Evolutionary conservation across 2,797 vertebrate genomes (phyloP).

Genomic region (Perodicticus potto): DNA sequence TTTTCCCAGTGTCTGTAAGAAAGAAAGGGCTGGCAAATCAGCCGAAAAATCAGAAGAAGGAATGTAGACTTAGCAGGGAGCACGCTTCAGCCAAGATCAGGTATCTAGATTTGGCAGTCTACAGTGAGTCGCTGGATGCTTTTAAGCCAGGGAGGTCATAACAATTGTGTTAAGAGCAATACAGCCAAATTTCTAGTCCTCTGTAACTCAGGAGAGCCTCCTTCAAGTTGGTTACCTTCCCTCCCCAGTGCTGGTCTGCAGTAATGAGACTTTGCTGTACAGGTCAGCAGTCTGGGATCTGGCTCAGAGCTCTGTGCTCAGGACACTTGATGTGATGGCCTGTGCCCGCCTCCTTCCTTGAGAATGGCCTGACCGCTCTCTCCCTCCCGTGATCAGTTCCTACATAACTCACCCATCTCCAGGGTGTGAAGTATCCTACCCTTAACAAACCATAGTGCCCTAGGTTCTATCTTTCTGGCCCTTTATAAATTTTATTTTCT

Average conservation of each 20-base stretch:
- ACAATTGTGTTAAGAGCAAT: background rate
- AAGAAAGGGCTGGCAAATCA: background rate
- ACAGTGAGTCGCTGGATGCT: background rate
- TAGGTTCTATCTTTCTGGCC: too few species aligned
- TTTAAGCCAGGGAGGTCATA: background rate
- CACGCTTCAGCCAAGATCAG: background rate
- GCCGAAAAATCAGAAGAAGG: background rate
- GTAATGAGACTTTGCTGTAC: too few species aligned
- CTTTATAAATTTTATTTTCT: background rate
- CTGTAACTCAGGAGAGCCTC: background rate
- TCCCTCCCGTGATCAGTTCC: background rate
- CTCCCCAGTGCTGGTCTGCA: background rate
- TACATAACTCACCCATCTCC: background rate
- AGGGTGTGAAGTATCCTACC: background rate
- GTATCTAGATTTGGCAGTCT: background rate
- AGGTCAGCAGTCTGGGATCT: background rate
- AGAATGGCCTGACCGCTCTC: background rate
- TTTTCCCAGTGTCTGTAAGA: background rate
- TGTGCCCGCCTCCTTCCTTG: background rate
- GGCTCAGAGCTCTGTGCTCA: rapidly evolving
- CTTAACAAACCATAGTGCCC: background rate
- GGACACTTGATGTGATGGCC: too few species aligned
- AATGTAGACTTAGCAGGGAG: rapidly evolving
- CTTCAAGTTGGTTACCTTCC: background rate
- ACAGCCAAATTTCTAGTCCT: background rate